Conservation (phyloP, 2,888 invertebrate genomes). For the Rhaphigaster nebulosa region DNA sequence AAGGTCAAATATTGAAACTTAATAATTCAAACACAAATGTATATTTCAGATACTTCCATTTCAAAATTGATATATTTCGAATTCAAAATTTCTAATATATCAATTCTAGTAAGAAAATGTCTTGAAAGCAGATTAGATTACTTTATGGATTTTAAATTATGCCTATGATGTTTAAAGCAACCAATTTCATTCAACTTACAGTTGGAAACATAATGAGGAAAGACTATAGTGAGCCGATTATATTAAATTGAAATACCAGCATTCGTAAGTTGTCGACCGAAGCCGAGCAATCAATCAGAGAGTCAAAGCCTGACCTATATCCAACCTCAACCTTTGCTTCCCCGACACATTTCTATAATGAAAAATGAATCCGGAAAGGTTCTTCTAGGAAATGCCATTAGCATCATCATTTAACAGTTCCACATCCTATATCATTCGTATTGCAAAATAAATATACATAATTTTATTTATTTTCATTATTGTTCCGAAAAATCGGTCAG, state of each 20-base stretch:
- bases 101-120: too few species aligned
- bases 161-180: background rate
- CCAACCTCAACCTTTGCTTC: background rate
- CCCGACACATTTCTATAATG: background rate
- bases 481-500: too few species aligned
- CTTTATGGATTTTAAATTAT: too few species aligned
- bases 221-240: background rate
- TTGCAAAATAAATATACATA: too few species aligned
- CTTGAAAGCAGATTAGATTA: too few species aligned
- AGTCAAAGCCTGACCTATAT: conserved; percentile 33
- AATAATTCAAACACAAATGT: too few species aligned
- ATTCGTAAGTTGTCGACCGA: background rate
- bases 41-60: too few species aligned
- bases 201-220: background rate
- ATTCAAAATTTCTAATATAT: too few species aligned
- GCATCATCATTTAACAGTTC: background rate
- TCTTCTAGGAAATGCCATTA: background rate
- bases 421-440: too few species aligned
- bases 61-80: too few species aligned
- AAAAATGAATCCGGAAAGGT: conserved; percentile 14
- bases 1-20: too few species aligned
- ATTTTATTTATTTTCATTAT: too few species aligned
- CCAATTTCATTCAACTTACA: background rate
- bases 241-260: background rate
- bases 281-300: background rate